A percentile compares a stretch with the other conserved stretches of the same genome.
Conservation (phyloP, 1,140 invertebrate genomes). For the Drosophila gunungcola region DNA sequence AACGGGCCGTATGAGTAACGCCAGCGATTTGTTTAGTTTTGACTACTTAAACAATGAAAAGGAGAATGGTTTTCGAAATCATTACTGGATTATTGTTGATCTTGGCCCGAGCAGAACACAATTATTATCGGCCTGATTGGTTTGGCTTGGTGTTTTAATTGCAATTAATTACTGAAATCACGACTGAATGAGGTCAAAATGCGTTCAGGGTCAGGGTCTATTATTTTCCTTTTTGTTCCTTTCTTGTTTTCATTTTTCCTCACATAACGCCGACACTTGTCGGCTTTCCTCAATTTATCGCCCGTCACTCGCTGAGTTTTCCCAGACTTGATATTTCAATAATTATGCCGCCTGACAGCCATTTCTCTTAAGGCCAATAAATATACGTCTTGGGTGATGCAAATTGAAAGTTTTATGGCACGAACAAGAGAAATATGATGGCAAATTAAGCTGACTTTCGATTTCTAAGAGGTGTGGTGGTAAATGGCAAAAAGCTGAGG, state of each 20-base stretch:
- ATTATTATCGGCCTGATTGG: conserved; percentile 50
- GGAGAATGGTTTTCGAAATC: conserved; percentile 11
- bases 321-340: conserved; percentile 43
- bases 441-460: conserved; percentile 19
- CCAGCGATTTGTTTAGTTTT: conserved; percentile 43
- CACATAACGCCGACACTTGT: conserved; percentile 30
- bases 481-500: neutral
- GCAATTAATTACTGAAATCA: conserved; percentile 69
- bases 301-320: conserved; percentile 29
- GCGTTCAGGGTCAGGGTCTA: conserved; percentile 34
- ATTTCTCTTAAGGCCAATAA: conserved; percentile 44
- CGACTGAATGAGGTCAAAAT: conserved; percentile 64
- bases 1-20: conserved; percentile 71
- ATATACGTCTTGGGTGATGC: conserved; percentile 25
- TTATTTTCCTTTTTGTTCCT: conserved; percentile 15
- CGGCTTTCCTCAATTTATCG: conserved; percentile 53
- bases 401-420: conserved; percentile 38
- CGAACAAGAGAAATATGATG: conserved; percentile 22
- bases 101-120: conserved; percentile 46
- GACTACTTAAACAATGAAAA: conserved; percentile 39
- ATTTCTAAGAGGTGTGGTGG: neutral
- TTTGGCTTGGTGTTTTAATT: conserved; percentile 57
- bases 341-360: conserved; percentile 43
- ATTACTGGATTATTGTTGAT: conserved; percentile 49
- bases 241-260: neutral